Evolutionary conservation across 1,140 invertebrate species (phyloP).

Genomic region (Drosophila mayri): DNA sequence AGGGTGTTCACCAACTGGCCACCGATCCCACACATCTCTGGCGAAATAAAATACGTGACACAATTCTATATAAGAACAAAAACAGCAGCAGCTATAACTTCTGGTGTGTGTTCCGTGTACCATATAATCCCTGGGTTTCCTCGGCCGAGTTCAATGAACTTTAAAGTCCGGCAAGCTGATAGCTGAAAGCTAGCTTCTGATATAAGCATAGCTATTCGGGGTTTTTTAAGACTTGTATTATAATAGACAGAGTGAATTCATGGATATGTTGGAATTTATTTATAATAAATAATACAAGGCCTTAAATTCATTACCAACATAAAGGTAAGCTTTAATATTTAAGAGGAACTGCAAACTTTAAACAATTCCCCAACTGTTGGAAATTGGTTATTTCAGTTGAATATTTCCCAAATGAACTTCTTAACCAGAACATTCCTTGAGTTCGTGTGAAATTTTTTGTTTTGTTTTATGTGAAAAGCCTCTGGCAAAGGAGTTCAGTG

Average conservation of each 20-base stretch:
- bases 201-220: not conserved
- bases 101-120: slow-evolving; percentile 10
- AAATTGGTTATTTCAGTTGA: not conserved
- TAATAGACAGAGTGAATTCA: not conserved
- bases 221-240: too few relatives aligned
- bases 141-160: slow-evolving; percentile 27
- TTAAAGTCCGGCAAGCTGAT: not conserved
- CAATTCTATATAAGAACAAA: slow-evolving; percentile 44
- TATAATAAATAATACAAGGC: not conserved
- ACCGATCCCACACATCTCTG: slow-evolving; percentile 27
- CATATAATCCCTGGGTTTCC: slow-evolving; percentile 25
- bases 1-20: not conserved
- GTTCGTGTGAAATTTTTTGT: not conserved
- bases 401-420: not conserved
- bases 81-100: slow-evolving; percentile 30
- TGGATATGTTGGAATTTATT: not conserved
- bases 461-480: slow-evolving; percentile 3
- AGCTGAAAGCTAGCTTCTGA: not conserved
- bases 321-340: not conserved
- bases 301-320: too few relatives aligned
- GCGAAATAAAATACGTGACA: slow-evolving; percentile 75
- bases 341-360: not conserved
- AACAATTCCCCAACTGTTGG: not conserved
- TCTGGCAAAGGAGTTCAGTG: slow-evolving; percentile 40
- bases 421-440: not conserved